phyloP scores from a whole-genome alignment of 1,140 invertebrate species.

The Lepidurus packardi region DNA sequence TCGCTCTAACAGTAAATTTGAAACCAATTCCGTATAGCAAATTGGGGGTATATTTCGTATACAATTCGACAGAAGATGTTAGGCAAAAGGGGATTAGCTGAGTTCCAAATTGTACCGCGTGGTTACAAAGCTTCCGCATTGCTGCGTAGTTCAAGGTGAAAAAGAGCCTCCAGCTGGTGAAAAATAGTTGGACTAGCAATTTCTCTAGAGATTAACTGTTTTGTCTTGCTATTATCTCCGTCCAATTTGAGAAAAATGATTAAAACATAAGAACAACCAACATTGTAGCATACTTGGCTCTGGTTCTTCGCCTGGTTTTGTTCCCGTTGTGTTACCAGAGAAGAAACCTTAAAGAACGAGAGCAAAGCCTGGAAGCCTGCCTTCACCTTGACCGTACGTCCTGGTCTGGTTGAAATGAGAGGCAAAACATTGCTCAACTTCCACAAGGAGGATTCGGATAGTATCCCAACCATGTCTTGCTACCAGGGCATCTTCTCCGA shows the following conservation, averaged over 20 bases:
- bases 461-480: background rate
- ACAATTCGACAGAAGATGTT: too few species aligned
- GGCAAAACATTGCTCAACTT: background rate
- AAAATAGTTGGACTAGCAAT: background rate
- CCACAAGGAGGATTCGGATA: background rate
- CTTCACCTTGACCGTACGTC: constrained; percentile 20
- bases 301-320: background rate
- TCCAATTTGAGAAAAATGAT: background rate
- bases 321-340: background rate
- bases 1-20: background rate
- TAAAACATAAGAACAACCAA: background rate
- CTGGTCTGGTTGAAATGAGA: background rate
- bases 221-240: background rate
- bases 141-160: constrained; percentile 10
- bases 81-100: background rate
- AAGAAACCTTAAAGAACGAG: background rate
- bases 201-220: background rate
- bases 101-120: background rate
- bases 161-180: background rate
- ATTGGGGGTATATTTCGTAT: too few species aligned
- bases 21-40: background rate
- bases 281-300: constrained; percentile 8
- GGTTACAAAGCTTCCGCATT: background rate
- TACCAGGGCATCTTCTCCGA: background rate
- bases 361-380: constrained; percentile 13